Evolutionary conservation across 2,797 vertebrate genomes (phyloP), one percentile per base, ranked within the genome.

Genomic region (Phataginus tricuspis): DNA sequence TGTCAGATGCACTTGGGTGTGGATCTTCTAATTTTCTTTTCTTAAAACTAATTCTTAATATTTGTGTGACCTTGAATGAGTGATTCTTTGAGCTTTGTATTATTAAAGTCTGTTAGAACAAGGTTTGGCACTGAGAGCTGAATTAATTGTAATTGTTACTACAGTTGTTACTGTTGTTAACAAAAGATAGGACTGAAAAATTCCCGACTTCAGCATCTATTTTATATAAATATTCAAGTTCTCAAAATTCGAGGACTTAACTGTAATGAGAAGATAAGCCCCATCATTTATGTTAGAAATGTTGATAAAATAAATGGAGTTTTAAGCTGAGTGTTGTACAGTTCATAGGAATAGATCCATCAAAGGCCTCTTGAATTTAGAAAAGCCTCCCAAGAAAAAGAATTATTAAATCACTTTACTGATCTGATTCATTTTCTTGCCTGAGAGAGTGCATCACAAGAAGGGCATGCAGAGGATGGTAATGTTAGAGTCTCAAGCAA

Each of bases 321-420:
- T 95, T 96, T 90, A 80, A 93, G 80, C 75, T 69, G 53, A 90
- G n/a, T 93, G 83, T 95, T 90, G 72, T 93, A 66, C 18, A 78
- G 85, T 96, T 94, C 85, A 49, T 84, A 96, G 72, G 51, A 87
- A 85, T 94, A 97, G 94, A 93, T 84, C 72, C 51, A 75, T 95
- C 91, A 96, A 84, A 96, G 79, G 68, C 84, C 74, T 96, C 86
- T 94, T 95, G 95, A 94, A 89, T 97, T 85, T 95, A 86, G 93
- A 96, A 82, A 92, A 91, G 82, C 63, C 72, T 95, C 55, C 39
- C 21, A 86, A 79, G 80, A 91, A 96, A 92, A 91, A 95, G 68
- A 87, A 87, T 75, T 90, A 83, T 93, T 94, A 93, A 96, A 93
- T 94, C 15, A 1, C 59, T 93, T 84, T 82, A 69, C 92, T 78